Evolutionary conservation across 2,888 invertebrate species (phyloP), one percentile per base, ranked within the genome.

Genomic region (Byasa hedistus): DNA sequence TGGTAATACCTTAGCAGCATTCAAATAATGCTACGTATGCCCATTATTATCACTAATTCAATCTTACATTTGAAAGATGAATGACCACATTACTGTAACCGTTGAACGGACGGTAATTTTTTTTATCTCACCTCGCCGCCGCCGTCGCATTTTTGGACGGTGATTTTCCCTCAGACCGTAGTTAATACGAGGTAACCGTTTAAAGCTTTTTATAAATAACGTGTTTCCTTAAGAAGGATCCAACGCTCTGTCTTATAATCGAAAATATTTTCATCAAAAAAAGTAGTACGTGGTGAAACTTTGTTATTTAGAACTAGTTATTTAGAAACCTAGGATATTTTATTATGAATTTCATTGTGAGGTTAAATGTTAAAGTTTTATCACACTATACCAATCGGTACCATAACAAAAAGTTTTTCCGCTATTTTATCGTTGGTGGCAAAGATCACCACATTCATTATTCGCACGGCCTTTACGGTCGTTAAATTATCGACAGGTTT

Each of bases 161-260:
- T 69, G 69, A 69, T 69, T 68, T 65, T 66, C 65, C 66, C 64
- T 66, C 66, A 64, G 70, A 69, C 73, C 74, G 74, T 71, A 67
- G 71, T 71, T 74, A 78, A 78, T 75, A 70, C 68, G 71, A 65
- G 72, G 71, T 71, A 71, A 71, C 69, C 70, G 66, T 68, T 61
- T 73, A 73, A 71, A 71, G 39, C 65, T 68, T 73, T 71, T 69
- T 70, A 71, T 72, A 69, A 58, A 32, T 56, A 56, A 60, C 44
- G 63, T 62, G 60, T 36, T 66, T 69, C 54, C 64, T 61, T 74
- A 72, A 69, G 67, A 62, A 73, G 72, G 75, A 75, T 66, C 66
- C 52, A 70, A 51, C 48, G 24, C 10, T 39, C 39, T 15, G 15
- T 3, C 39, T 27, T 39, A 39, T 15, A 10, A 15, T 15, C 3